Evolutionary conservation across 2,888 invertebrate genomes (phyloP), one percentile per base, ranked within the genome.

Genomic region (Altica lythri): DNA sequence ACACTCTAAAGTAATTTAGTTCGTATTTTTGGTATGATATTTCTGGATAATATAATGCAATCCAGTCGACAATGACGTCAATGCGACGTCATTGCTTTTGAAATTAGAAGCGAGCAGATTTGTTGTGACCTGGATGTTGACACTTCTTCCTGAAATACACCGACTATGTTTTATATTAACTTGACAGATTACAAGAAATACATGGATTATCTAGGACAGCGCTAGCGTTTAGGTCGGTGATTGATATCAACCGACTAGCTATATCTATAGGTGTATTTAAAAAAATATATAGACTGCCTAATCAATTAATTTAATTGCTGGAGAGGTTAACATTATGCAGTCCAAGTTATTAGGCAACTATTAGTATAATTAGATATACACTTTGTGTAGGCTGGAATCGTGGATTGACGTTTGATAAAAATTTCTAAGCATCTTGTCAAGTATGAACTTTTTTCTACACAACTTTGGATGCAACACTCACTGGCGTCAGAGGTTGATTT

Each of bases 11-110:
- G 46, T 47, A 53, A 47, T 35, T 52, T 19, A 37, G 40, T 25
- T 44, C n/a, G 18, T 56, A 56, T 51, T 56, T 48, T 52, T 40
- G 52, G 44, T 56, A 18, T 25, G 55, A 52, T 56, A 56, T 52
- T 52, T 52, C 37, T 29, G 52, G 55, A 56, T 40, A 40, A 32
- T 25, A 44, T 52, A 56, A 56, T 56, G 55, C 52, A 56, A 54
- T 54, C 32, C 19, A 44, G 44, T 38, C 27, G 38, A 29, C 48
- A 34, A 44, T 58, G 57, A 58, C 57, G 57, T 58, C 54, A 54
- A 48, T 51, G 44, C 37, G 44, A 58, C 57, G 57, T 58, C 53
- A 57, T 57, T 53, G 45, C 52, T 27, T 35, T 34, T 35, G 48
- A 53, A 56, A 53, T 27, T 44, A 34, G 35, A 50, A 37, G 19